These are phyloP conservation scores for Salvelinus alpinus DNA, from an alignment of 2,113 vertebrate genomes.

Conservation along the genomic window DNA sequence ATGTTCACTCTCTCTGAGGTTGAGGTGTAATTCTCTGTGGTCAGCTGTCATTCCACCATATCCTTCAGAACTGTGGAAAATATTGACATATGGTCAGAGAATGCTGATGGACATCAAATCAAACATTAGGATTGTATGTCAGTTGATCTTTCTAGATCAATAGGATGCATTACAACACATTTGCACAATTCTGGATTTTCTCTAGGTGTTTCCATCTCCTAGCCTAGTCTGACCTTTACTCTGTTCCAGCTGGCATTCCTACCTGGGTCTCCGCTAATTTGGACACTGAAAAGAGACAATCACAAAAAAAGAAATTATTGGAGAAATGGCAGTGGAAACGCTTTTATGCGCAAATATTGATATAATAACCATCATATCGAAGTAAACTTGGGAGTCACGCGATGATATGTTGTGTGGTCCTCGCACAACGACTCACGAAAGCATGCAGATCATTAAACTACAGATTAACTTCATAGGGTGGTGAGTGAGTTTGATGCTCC, in stretches of 20 bases:
- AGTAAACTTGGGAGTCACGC: no score
- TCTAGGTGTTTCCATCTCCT: neutral
- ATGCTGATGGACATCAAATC: neutral
- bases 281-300: conserved; percentile 56
- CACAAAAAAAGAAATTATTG: no score
- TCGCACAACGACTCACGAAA: no score
- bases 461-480: no score
- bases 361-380: no score
- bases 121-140: neutral
- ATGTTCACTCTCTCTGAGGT: conserved; percentile 67
- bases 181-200: neutral
- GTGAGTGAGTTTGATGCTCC: no score
- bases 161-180: neutral
- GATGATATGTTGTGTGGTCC: no score
- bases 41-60: conserved; percentile 24
- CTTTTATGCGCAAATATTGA: no score
- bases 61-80: conserved; percentile 26
- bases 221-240: neutral
- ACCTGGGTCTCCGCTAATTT: conserved; percentile 62
- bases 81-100: neutral
- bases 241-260: neutral
- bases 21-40: conserved; percentile 50
- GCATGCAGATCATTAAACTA: no score
- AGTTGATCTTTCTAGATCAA: neutral
- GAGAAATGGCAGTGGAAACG: no score